These are phyloP conservation scores for Drosophila anomalipes DNA, from an alignment of 2,888 invertebrate genomes.

Conservation along the genomic window DNA sequence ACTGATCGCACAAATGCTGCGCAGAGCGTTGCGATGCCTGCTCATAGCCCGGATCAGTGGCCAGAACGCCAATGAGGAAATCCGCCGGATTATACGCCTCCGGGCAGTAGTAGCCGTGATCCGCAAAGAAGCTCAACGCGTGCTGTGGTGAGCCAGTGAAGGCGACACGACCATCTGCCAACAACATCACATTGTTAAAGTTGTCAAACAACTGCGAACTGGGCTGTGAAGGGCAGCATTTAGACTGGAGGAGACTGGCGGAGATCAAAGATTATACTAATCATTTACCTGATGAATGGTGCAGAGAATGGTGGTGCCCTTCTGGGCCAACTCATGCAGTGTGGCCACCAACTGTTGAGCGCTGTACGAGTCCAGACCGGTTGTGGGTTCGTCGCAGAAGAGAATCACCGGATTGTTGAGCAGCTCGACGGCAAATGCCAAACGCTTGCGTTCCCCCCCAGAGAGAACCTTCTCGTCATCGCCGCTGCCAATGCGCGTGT, in stretches of 20 bases:
- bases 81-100: slow-evolving; percentile 95
- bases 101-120: slow-evolving; percentile 92
- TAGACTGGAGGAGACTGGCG: neutral
- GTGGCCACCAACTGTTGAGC: slow-evolving; percentile 93
- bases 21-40: slow-evolving; percentile 89
- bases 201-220: slow-evolving; percentile 94
- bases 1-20: slow-evolving; percentile 91
- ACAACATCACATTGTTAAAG: slow-evolving; percentile 92
- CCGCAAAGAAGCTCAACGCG: slow-evolving; percentile 90
- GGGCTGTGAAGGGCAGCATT: slow-evolving; percentile 87
- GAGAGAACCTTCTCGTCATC: slow-evolving; percentile 93
- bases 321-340: slow-evolving; percentile 89
- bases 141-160: slow-evolving; percentile 90
- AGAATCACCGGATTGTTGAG: slow-evolving; percentile 95
- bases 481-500: slow-evolving; percentile 92
- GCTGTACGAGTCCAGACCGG: slow-evolving; percentile 96
- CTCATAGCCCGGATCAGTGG: slow-evolving; percentile 92
- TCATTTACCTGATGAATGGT: slow-evolving; percentile 90
- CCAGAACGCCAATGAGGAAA: slow-evolving; percentile 93
- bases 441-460: slow-evolving; percentile 96
- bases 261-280: neutral
- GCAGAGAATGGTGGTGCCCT: slow-evolving; percentile 94
- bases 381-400: slow-evolving; percentile 98
- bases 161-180: slow-evolving; percentile 95
- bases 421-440: slow-evolving; percentile 96